Percentiles rank a stretch among this genome's conserved stretches.
Conservation (phyloP, 2,797 vertebrate genomes). For the Crocodylus rhombifer region DNA sequence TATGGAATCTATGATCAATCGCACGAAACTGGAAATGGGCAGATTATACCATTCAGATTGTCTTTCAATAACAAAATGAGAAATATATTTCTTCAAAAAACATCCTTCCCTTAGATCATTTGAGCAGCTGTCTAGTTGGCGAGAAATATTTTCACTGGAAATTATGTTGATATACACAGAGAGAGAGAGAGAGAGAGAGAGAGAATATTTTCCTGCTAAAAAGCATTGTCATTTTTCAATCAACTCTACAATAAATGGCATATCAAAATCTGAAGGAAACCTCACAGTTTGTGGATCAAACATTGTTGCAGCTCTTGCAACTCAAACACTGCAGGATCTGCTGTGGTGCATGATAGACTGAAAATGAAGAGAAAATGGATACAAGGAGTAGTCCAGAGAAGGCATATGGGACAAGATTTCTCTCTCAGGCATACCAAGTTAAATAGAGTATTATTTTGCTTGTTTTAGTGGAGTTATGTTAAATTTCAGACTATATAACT, state of each 20-base stretch:
- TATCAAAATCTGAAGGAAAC: neutral
- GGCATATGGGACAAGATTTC: too few relatives aligned
- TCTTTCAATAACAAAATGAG: neutral
- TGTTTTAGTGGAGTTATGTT: too few relatives aligned
- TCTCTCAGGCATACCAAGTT: too few relatives aligned
- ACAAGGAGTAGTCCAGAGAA: too few relatives aligned
- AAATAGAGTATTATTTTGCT: too few relatives aligned
- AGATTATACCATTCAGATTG: neutral
- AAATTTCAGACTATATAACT: too few relatives aligned
- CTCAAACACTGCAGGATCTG: rapidly evolving
- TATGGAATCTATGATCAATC: neutral
- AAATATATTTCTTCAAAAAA: neutral
- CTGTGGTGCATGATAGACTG: too few relatives aligned
- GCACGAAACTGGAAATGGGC: neutral
- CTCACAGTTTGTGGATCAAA: rapidly evolving
- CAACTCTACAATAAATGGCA: neutral
- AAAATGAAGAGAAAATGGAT: too few relatives aligned
- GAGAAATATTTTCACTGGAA: neutral
- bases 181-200: too few relatives aligned
- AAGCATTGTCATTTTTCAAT: neutral
- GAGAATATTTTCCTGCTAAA: neutral
- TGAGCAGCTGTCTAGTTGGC: neutral
- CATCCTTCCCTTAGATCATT: neutral
- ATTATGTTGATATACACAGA: neutral
- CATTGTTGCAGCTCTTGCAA: neutral